These are phyloP conservation scores for Keiferia lycopersicella DNA, from an alignment of 2,888 invertebrate genomes.

Conservation along the genomic window DNA sequence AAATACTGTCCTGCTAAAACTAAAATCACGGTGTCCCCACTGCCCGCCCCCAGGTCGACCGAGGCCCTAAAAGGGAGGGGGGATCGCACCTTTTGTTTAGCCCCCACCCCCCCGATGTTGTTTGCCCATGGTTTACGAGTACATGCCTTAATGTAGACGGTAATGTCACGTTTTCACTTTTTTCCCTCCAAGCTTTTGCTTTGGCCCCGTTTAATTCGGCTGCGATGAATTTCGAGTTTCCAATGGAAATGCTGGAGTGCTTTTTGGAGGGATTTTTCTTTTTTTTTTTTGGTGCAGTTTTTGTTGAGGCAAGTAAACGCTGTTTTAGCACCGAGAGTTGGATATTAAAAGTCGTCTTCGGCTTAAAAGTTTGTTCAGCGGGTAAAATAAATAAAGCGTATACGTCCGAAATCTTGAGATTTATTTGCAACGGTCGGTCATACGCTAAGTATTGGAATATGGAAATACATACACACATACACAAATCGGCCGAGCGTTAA, in stretches of 20 bases:
- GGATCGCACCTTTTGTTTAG: conserved; percentile 80
- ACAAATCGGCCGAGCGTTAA: too few relatives aligned
- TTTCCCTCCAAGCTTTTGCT: conserved; percentile 47
- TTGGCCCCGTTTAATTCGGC: conserved; percentile 18
- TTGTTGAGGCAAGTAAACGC: background rate
- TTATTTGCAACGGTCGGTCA: too few relatives aligned
- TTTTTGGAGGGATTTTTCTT: background rate
- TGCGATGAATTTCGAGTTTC: conserved; percentile 20
- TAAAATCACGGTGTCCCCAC: conserved; percentile 39
- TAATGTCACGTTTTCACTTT: conserved; percentile 78
- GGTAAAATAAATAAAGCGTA: too few relatives aligned
- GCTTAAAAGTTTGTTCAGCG: too few relatives aligned
- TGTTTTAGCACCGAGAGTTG: background rate
- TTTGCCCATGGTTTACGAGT: conserved; percentile 79
- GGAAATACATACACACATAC: too few relatives aligned
- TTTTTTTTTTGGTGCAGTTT: background rate
- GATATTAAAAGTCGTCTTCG: too few relatives aligned
- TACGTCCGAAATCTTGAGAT: too few relatives aligned
- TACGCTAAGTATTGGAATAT: too few relatives aligned
- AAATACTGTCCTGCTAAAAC: background rate
- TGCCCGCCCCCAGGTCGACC: conserved; percentile 66
- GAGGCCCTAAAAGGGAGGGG: conserved; percentile 50
- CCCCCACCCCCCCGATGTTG: conserved; percentile 65
- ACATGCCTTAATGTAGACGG: conserved; percentile 76
- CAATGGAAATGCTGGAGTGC: conserved; percentile 7